phyloP scores from a whole-genome alignment of 2,888 invertebrate species.

The Marronus borbonicus region DNA sequence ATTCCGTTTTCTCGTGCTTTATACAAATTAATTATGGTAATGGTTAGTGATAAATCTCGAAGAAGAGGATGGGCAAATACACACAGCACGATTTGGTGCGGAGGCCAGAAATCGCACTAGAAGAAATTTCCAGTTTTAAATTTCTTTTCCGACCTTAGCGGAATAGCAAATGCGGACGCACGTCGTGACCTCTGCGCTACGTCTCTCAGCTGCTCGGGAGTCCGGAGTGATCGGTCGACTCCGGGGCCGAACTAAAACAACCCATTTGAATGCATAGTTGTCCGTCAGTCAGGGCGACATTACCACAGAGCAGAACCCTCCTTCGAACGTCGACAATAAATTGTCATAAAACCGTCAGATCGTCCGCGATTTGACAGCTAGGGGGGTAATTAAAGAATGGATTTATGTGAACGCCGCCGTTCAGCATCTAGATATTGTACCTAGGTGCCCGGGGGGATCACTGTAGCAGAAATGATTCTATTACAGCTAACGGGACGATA shows the following conservation, averaged over 20 bases:
- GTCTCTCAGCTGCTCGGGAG: conserved; percentile 16
- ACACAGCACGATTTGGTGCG: conserved; percentile 35
- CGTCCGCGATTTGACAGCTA: conserved; percentile 78
- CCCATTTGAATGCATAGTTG: conserved; percentile 84
- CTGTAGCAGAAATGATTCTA: conserved; percentile 57
- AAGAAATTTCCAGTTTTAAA: conserved; percentile 50
- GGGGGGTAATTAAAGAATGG: conserved; percentile 71
- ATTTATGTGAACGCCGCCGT: conserved; percentile 70
- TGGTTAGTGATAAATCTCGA: conserved; percentile 30
- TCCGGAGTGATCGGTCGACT: conserved; percentile 58
- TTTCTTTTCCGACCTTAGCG: conserved; percentile 54
- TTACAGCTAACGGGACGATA: conserved; percentile 48
- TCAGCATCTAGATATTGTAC: conserved; percentile 67
- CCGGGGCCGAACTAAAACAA: conserved; percentile 74
- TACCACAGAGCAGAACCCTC: conserved; percentile 71
- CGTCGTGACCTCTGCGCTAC: conserved; percentile 45
- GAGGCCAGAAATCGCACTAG: conserved; percentile 36
- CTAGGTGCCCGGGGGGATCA: conserved; percentile 57
- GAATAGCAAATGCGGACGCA: conserved; percentile 57
- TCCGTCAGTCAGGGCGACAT: conserved; percentile 82
- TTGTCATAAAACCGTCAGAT: conserved; percentile 83
- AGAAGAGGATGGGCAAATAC: conserved; percentile 38
- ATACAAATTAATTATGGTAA: conserved; percentile 48
- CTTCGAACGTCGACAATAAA: conserved; percentile 75
- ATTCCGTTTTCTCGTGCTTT: conserved; percentile 30